Evolutionary conservation across 2,113 vertebrate genomes (phyloP).

Genomic region (Sarotherodon lohbergeri): DNA sequence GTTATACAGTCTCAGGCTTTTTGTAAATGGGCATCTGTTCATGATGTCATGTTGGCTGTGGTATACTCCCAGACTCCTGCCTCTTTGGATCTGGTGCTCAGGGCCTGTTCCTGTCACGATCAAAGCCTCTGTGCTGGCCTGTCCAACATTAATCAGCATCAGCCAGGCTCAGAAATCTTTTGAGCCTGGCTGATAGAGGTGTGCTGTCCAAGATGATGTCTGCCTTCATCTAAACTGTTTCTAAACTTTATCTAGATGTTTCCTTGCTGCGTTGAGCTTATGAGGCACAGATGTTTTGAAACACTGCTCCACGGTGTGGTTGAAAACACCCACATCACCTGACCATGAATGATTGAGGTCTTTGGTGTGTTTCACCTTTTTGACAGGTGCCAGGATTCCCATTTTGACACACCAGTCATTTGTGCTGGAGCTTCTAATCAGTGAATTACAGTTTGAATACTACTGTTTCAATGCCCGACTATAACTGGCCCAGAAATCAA

Average conservation of each 20-base stretch:
- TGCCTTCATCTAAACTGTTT: not conserved
- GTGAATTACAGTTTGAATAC: not conserved
- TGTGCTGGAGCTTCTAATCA: not conserved
- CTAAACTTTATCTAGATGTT: not conserved
- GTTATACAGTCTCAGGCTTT: not conserved
- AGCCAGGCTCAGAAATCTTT: not conserved
- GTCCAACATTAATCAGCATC: not conserved
- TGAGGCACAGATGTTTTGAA: not conserved
- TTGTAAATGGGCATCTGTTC: not conserved
- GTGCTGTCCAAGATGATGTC: rapidly evolving
- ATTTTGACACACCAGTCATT: rapidly evolving
- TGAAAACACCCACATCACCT: not conserved
- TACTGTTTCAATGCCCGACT: rapidly evolving
- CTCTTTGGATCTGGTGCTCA: rapidly evolving
- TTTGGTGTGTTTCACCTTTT: not conserved
- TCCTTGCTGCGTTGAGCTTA: not conserved
- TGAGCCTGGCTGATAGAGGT: not conserved
- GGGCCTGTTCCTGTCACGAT: not conserved
- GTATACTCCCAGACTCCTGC: rapidly evolving
- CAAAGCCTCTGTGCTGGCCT: not conserved
- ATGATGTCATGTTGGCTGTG: not conserved
- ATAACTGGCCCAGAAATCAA: rapidly evolving
- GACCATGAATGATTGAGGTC: not conserved
- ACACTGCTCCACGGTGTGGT: not conserved
- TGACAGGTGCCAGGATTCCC: not conserved